phyloP scores from a whole-genome alignment of 2,888 invertebrate species.

The Adelphocoris suturalis region DNA sequence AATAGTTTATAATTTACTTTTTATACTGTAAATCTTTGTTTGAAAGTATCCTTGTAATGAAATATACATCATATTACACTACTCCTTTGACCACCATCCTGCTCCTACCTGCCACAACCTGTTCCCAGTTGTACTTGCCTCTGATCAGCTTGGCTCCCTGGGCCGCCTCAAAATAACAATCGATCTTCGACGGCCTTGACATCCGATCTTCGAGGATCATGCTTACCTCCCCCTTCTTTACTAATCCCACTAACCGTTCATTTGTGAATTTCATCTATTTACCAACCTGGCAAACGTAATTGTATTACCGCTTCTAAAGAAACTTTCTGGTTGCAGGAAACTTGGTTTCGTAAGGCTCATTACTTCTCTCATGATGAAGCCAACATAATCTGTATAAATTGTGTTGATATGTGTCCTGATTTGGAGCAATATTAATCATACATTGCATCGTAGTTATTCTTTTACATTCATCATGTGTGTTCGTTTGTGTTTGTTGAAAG shows the following conservation, averaged over 20 bases:
- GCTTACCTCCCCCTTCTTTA: slow-evolving; percentile 41
- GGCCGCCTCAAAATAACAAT: slow-evolving; percentile 44
- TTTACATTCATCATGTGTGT: not conserved
- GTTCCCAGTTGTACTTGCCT: slow-evolving; percentile 48
- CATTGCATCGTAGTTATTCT: slow-evolving; percentile 35
- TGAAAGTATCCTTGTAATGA: too few species aligned
- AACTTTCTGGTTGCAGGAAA: not conserved
- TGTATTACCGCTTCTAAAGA: not conserved
- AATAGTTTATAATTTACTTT: too few species aligned
- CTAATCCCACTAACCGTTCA: slow-evolving; percentile 53
- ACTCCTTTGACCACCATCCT: not conserved
- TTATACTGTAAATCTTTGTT: too few species aligned
- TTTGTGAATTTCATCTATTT: slow-evolving; percentile 9
- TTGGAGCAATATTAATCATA: slow-evolving; percentile 28
- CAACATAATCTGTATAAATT: slow-evolving; percentile 13
- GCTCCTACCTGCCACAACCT: not conserved
- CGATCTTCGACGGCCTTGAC: slow-evolving; percentile 55
- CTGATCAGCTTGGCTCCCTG: slow-evolving; percentile 61
- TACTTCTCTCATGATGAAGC: slow-evolving; percentile 6
- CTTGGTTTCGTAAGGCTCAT: too few species aligned
- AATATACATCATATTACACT: not conserved
- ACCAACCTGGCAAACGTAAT: not conserved
- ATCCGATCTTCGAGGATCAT: slow-evolving; percentile 9
- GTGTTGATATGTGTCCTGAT: slow-evolving; percentile 18
- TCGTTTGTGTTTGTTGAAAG: slow-evolving; percentile 36